Base-by-base conservation (phyloP, 1,140 invertebrate genomes). In the Temnothorax longispinosus region DNA sequence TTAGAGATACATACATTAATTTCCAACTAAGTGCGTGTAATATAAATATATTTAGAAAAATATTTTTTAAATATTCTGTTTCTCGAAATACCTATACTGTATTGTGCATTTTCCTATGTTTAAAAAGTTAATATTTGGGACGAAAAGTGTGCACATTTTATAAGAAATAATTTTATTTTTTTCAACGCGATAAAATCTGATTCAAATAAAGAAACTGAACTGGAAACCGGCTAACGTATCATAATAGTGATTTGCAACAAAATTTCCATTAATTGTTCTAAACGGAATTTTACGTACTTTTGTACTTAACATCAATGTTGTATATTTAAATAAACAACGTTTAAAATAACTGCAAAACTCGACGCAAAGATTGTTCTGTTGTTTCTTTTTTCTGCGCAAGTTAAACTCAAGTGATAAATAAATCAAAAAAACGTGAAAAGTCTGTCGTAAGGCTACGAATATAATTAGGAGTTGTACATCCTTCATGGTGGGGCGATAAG, bases 401-500 rank as follows among this genome's bases (percentile, higher is more conserved):
- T 65, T 75, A 3, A 18, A 15, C 13, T 65, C 13, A 21, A 13
- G 15, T 27, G 1, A 41, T 7, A 71, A 76, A 90, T 85, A 88
- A 86, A 88, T 86, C 50, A 47, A 47, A 80, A 60, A 62, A 71
- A 77, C 38, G 21, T 62, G 32, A 90, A 81, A 87, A 90, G 4
- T 44, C 85, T 86, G 74, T 44, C 67, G 81, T 41, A 86, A 62
- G 74, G 27, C 64, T 50, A 90, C 67, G 85, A 92, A 94, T 90
- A 92, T 94, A 95, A 95, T 95, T 95, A 94, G 93, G 93, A 92
- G 93, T 94, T 95, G 93, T 95, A 95, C 89, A 90, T 82, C 90
- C 90, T 90, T 92, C 90, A 82, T 64, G 75, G 81, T 54, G 52
- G 38, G n/a, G 85, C 86, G 94, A 95, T 95, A 95, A 94, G 91